A percentile compares a stretch with the other conserved stretches of the same genome.
These are phyloP conservation scores for Himantopus leucocephalus DNA, from an alignment of 2,113 vertebrate species.

Conservation along the genomic window DNA sequence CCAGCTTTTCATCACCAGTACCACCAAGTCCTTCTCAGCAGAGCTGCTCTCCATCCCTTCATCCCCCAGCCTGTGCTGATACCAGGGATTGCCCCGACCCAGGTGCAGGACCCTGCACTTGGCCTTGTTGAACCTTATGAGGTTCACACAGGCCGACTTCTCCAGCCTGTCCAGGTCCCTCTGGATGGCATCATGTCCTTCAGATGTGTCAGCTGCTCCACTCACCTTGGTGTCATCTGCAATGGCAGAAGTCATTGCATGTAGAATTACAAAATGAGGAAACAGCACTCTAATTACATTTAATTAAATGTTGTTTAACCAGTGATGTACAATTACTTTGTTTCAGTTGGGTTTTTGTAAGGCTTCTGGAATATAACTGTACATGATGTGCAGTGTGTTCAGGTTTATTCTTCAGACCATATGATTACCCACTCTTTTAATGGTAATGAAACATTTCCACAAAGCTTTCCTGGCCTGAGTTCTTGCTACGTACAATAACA, in stretches of 20 bases:
- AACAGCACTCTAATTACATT: background rate
- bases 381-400: background rate
- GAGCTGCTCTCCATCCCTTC: background rate
- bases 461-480: background rate
- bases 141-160: background rate
- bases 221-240: background rate
- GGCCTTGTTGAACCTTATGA: background rate
- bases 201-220: background rate
- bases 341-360: background rate
- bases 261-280: background rate
- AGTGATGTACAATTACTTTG: background rate
- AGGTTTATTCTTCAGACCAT: background rate
- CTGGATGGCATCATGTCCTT: background rate
- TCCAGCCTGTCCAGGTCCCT: background rate
- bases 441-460: background rate
- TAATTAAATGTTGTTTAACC: background rate
- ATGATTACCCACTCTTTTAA: background rate
- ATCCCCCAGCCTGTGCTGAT: background rate
- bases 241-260: background rate
- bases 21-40: background rate
- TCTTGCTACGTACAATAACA: background rate
- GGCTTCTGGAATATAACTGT: background rate
- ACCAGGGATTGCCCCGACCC: background rate
- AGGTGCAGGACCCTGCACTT: background rate
- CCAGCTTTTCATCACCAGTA: background rate